Percentiles rank a stretch among this genome's conserved stretches.
Conservation (phyloP, 2,797 vertebrate genomes). For the Anas acuta region DNA sequence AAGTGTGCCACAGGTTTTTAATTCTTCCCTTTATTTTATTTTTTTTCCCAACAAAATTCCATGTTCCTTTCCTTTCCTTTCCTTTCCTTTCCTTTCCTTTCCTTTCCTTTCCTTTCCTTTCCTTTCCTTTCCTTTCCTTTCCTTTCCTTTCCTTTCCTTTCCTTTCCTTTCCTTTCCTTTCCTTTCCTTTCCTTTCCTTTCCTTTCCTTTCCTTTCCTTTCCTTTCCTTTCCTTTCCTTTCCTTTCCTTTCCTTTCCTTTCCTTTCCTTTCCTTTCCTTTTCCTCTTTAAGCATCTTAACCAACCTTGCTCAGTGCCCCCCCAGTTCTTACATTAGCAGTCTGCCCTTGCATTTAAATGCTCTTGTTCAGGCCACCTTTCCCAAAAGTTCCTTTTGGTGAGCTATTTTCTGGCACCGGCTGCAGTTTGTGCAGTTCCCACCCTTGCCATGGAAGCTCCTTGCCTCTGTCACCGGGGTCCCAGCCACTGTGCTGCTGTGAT, state of each 20-base stretch:
- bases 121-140: too few species aligned
- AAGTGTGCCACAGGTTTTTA: background rate
- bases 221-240: too few species aligned
- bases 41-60: background rate
- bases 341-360: too few species aligned
- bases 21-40: background rate
- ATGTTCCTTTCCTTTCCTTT: too few species aligned
- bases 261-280: background rate
- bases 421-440: background rate
- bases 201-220: background rate
- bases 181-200: too few species aligned
- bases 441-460: background rate
- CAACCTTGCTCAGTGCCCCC: background rate
- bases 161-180: too few species aligned
- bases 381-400: background rate
- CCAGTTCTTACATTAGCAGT: background rate
- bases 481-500: background rate
- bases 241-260: background rate
- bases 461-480: background rate
- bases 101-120: too few species aligned
- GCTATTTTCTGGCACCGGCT: background rate
- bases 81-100: too few species aligned
- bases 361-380: background rate
- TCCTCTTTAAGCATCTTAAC: background rate
- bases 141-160: too few species aligned